phyloP scores from a whole-genome alignment of 2,797 vertebrate genomes.

The Hypotaenidia okinawae region DNA sequence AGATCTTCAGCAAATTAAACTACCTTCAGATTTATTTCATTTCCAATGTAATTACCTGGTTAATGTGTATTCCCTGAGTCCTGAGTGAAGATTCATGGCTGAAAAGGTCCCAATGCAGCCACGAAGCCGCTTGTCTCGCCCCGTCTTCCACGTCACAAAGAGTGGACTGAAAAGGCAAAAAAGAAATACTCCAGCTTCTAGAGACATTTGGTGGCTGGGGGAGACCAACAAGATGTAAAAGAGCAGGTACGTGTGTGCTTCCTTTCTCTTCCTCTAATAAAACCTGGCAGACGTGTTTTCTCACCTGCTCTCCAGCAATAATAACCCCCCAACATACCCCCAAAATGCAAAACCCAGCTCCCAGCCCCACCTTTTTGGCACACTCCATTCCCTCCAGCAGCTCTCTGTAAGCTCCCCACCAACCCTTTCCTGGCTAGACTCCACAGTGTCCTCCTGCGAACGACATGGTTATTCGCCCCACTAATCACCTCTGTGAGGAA shows the following conservation, averaged over 20 bases:
- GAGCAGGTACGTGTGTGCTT: fast-evolving
- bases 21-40: neutral
- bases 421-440: neutral
- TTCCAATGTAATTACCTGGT: slow-evolving; percentile 78
- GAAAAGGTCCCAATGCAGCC: slow-evolving; percentile 88
- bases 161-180: slow-evolving; percentile 80
- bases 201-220: neutral
- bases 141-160: slow-evolving; percentile 88
- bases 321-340: neutral
- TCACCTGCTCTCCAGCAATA: neutral
- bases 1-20: neutral
- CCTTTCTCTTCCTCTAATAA: neutral
- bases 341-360: neutral
- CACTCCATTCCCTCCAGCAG: neutral
- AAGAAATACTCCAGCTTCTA: slow-evolving; percentile 52
- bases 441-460: neutral
- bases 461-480: neutral
- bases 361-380: neutral
- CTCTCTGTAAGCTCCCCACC: neutral
- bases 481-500: neutral
- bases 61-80: slow-evolving; percentile 90
- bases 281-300: neutral
- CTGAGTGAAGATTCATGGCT: slow-evolving; percentile 89
- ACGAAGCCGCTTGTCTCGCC: slow-evolving; percentile 85
- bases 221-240: neutral